Evolutionary conservation across 2,113 vertebrate genomes (phyloP).

Genomic region (Eudyptes chrysolophus): DNA sequence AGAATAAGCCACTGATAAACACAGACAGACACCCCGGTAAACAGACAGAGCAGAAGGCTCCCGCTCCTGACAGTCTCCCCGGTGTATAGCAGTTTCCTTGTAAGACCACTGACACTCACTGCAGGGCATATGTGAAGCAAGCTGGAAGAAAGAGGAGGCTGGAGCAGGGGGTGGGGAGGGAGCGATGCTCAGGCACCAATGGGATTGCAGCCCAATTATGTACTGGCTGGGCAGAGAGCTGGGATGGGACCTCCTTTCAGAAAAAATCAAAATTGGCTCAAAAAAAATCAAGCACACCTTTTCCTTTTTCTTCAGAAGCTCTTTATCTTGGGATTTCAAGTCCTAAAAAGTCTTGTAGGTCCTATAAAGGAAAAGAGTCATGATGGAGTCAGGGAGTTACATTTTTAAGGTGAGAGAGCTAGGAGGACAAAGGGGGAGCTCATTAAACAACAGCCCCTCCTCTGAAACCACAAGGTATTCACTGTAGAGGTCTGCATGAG

Average conservation of each 20-base stretch:
- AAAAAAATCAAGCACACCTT: background rate
- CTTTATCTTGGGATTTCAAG: background rate
- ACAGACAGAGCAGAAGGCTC: slow-evolving; percentile 53
- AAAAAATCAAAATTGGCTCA: background rate
- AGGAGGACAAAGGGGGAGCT: background rate
- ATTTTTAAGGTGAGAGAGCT: background rate
- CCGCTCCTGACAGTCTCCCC: slow-evolving; percentile 5
- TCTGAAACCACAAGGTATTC: background rate
- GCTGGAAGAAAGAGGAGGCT: slow-evolving; percentile 19
- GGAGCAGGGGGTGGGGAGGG: background rate
- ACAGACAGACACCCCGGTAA: background rate
- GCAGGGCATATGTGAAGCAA: slow-evolving; percentile 46
- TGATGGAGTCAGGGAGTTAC: background rate
- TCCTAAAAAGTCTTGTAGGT: background rate
- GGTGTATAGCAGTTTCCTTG: background rate
- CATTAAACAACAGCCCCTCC: background rate
- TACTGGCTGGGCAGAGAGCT: background rate
- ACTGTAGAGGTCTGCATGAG: background rate
- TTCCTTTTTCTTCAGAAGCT: background rate
- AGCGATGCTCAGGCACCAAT: background rate
- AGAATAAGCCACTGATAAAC: background rate
- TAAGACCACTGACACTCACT: slow-evolving; percentile 25
- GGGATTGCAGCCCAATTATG: background rate
- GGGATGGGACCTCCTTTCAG: background rate
- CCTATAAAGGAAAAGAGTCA: background rate